Conservation (phyloP, 2,797 vertebrate species). For the Sebastes matsubarae region DNA sequence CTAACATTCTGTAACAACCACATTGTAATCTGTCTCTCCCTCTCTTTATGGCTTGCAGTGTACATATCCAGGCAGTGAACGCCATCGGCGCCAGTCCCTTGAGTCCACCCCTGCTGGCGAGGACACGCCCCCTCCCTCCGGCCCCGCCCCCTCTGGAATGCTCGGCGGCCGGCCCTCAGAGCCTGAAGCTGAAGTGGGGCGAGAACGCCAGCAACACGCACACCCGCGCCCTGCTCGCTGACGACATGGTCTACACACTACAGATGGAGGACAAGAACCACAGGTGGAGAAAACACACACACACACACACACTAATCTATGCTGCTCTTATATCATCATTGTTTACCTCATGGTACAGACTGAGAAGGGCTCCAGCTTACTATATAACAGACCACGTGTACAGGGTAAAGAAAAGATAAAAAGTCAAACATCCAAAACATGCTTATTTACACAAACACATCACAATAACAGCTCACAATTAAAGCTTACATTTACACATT, state of each 20-base stretch:
- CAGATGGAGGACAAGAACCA: conserved; percentile 96
- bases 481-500: neutral
- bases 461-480: neutral
- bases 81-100: conserved; percentile 91
- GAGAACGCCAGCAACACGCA: conserved; percentile 83
- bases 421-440: neutral
- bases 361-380: neutral
- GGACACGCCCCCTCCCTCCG: conserved; percentile 93
- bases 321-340: neutral
- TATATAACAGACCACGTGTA: neutral
- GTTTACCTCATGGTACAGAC: neutral
- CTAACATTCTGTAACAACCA: neutral
- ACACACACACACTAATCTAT: neutral
- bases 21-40: neutral
- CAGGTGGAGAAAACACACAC: conserved; percentile 80
- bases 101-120: conserved; percentile 87
- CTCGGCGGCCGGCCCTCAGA: conserved; percentile 94
- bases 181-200: conserved; percentile 97
- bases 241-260: conserved; percentile 90
- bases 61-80: conserved; percentile 94
- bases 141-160: conserved; percentile 94
- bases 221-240: conserved; percentile 81
- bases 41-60: conserved; percentile 71
- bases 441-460: neutral
- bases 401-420: neutral